Evolutionary conservation across 2,888 invertebrate species (phyloP).

Genomic region (Mesorhabditis belari): DNA sequence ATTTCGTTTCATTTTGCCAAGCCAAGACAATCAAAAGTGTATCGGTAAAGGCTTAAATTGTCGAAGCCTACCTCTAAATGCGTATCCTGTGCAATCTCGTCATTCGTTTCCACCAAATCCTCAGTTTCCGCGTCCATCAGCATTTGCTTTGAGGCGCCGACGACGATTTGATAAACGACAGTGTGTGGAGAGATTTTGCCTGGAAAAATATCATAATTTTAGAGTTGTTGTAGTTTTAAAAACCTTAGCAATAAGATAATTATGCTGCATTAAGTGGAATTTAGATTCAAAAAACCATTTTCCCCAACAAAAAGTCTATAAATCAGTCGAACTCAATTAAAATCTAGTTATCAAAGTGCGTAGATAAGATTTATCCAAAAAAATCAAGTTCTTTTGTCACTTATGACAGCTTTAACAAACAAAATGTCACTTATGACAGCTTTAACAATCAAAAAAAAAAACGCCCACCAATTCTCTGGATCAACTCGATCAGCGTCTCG

Average conservation of each 20-base stretch:
- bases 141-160: constrained; percentile 9
- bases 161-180: constrained; percentile 32
- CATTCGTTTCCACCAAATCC: constrained; percentile 1
- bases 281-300: not conserved
- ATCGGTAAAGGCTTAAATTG: not conserved
- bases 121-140: constrained; percentile 4
- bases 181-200: constrained; percentile 13
- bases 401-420: too few relatives aligned
- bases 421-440: too few relatives aligned
- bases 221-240: too few relatives aligned
- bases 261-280: not conserved
- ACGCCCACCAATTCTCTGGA: constrained; percentile 67
- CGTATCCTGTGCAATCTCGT: constrained; percentile 3
- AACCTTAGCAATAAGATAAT: too few relatives aligned
- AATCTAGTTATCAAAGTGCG: too few relatives aligned
- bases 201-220: not conserved
- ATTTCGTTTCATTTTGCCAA: not conserved
- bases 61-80: constrained; percentile 2
- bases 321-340: too few relatives aligned
- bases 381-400: too few relatives aligned
- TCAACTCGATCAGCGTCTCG: constrained; percentile 70
- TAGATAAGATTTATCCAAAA: too few relatives aligned
- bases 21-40: not conserved
- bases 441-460: not conserved
- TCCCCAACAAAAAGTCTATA: not conserved